A percentile compares a stretch with the other conserved stretches of the same genome.
Evolutionary conservation across 2,797 vertebrate genomes (phyloP).

Genomic region (Centropyge bicolor): DNA sequence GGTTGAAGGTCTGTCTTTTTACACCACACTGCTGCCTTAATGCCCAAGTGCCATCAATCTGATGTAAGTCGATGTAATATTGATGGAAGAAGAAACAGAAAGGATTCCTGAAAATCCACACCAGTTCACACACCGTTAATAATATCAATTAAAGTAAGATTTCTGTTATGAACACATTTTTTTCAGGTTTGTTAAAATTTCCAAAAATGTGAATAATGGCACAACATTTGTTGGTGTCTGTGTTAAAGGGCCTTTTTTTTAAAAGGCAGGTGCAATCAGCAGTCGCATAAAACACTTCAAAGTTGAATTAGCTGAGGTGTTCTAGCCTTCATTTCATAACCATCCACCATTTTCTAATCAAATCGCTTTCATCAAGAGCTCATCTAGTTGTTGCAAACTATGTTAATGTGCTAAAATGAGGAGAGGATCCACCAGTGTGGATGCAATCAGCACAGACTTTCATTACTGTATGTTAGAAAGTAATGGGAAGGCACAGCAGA

Average conservation of each 20-base stretch:
- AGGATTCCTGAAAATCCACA: constrained; percentile 11
- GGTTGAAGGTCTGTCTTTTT: constrained; percentile 18
- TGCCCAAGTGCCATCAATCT: not conserved
- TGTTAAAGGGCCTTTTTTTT: constrained; percentile 31
- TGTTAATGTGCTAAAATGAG: constrained; percentile 75
- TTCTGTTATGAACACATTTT: too few species aligned
- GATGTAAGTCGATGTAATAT: constrained; percentile 19
- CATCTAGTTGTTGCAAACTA: constrained; percentile 70
- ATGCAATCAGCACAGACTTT: constrained; percentile 75
- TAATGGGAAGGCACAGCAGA: constrained; percentile 64
- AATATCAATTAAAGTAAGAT: not conserved
- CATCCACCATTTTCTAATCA: constrained; percentile 73
- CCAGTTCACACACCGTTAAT: not conserved
- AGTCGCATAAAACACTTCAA: constrained; percentile 48
- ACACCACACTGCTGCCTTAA: constrained; percentile 13
- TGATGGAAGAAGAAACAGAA: constrained; percentile 12
- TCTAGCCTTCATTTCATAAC: constrained; percentile 56
- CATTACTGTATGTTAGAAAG: constrained; percentile 70
- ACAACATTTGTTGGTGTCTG: not conserved
- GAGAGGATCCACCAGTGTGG: constrained; percentile 62
- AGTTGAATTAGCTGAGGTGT: constrained; percentile 62
- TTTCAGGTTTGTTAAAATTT: constrained; percentile 3
- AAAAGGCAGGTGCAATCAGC: constrained; percentile 54
- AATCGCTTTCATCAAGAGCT: constrained; percentile 73
- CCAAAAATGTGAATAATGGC: constrained; percentile 8